Evolutionary conservation across 2,888 invertebrate genomes (phyloP).

Genomic region (Neuroscelio doddi): DNA sequence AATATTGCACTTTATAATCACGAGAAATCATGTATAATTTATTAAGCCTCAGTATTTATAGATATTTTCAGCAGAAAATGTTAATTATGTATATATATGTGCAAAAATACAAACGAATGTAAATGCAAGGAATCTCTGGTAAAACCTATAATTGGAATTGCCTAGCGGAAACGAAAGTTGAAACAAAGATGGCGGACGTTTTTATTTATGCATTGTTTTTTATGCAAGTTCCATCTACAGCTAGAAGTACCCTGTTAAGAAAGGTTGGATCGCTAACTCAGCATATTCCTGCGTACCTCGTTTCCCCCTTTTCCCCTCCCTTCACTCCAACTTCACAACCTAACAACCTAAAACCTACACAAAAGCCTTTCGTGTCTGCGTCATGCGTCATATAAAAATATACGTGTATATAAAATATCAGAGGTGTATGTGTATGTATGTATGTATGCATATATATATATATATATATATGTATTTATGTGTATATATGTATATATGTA

Average conservation of each 20-base stretch:
- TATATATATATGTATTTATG: not conserved
- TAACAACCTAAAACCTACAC: conserved; percentile 11
- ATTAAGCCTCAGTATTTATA: too few relatives aligned
- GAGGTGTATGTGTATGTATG: not conserved
- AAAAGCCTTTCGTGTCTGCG: conserved; percentile 5
- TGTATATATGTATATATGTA: too few relatives aligned
- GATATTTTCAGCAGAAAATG: too few relatives aligned
- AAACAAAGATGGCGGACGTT: too few relatives aligned
- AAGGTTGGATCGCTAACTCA: conserved; percentile 27
- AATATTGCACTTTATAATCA: not conserved
- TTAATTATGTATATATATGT: too few relatives aligned
- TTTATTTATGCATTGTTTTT: too few relatives aligned
- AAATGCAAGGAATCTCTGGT: too few relatives aligned
- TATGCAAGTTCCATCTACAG: conserved; percentile 7
- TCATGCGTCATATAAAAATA: conserved; percentile 3
- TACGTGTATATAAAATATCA: conserved; percentile 1
- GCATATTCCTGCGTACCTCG: conserved; percentile 14
- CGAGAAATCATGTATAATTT: not conserved
- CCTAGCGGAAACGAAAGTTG: too few relatives aligned
- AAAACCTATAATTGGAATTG: too few relatives aligned
- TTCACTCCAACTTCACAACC: not conserved
- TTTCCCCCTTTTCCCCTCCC: conserved; percentile 1
- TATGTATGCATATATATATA: not conserved
- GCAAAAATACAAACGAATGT: too few relatives aligned
- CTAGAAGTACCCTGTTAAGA: conserved; percentile 12